Evolutionary conservation across 2,113 vertebrate genomes (phyloP).

Genomic region (Rhinolophus sinicus): DNA sequence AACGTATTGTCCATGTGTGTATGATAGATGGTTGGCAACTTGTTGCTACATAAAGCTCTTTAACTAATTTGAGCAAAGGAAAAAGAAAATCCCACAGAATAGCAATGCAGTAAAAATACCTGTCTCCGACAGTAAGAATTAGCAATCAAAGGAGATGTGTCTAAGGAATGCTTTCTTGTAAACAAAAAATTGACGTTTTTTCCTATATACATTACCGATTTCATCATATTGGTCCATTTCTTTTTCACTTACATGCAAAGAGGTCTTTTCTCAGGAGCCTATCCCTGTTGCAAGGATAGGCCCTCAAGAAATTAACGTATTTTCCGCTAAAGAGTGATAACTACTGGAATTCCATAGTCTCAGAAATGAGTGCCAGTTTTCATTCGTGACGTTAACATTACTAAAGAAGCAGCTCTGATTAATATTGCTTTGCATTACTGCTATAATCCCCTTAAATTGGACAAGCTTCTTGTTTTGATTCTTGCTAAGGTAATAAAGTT

Average conservation of each 20-base stretch:
- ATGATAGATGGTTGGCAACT: neutral
- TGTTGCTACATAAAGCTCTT: neutral
- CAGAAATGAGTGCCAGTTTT: neutral
- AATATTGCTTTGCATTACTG: neutral
- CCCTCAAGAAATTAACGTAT: neutral
- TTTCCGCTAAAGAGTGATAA: neutral
- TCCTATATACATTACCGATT: neutral
- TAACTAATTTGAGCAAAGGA: neutral
- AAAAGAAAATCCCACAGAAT: neutral
- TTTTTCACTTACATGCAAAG: neutral
- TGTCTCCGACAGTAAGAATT: neutral
- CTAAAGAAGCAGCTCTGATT: neutral
- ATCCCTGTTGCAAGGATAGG: neutral
- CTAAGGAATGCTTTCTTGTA: neutral
- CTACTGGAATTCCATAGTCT: neutral
- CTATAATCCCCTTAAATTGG: neutral
- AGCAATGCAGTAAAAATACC: neutral
- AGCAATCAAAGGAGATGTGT: neutral
- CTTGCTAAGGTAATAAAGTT: neutral
- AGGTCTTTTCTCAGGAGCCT: neutral
- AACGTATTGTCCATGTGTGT: neutral
- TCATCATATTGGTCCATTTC: neutral
- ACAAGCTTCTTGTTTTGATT: neutral
- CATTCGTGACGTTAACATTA: too few species aligned
- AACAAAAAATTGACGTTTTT: neutral